phyloP scores from a whole-genome alignment of 2,888 invertebrate species.

The Dolomedes plantarius region DNA sequence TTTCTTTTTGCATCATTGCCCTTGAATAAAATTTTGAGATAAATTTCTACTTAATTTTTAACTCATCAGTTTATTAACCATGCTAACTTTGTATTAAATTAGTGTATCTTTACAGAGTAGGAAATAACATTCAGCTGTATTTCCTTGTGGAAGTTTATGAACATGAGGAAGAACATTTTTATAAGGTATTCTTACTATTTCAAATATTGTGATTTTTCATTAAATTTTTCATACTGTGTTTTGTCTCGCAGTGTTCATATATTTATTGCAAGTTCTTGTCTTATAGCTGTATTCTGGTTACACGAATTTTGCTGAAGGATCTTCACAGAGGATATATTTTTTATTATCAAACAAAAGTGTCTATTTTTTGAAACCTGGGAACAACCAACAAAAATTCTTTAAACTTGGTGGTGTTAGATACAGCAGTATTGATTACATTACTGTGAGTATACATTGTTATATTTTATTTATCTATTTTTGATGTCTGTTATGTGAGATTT shows the following conservation, averaged over 20 bases:
- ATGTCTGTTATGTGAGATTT: not conserved
- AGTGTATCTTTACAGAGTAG: slow-evolving; percentile 75
- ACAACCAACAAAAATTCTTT: slow-evolving; percentile 74
- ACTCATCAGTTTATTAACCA: too few relatives aligned
- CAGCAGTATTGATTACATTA: slow-evolving; percentile 76
- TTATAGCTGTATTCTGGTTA: slow-evolving; percentile 76
- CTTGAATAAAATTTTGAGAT: too few relatives aligned
- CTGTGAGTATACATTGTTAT: slow-evolving; percentile 76
- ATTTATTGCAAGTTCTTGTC: slow-evolving; percentile 1
- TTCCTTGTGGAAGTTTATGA: slow-evolving; percentile 76
- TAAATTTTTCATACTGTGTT: not conserved
- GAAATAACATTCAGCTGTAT: slow-evolving; percentile 76
- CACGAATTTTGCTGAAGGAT: slow-evolving; percentile 49
- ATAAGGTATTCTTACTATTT: slow-evolving; percentile 75
- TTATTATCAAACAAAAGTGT: slow-evolving; percentile 75
- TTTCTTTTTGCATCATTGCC: too few relatives aligned
- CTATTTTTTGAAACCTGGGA: slow-evolving; percentile 75
- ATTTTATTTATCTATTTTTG: not conserved
- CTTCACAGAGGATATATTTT: slow-evolving; percentile 67
- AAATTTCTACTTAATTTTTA: too few relatives aligned
- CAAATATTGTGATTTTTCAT: not conserved
- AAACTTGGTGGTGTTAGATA: slow-evolving; percentile 74
- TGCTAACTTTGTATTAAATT: too few relatives aligned
- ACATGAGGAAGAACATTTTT: slow-evolving; percentile 76
- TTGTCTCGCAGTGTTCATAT: not conserved